phyloP scores from a whole-genome alignment of 2,797 vertebrate species.

The Macropus fuliginosus region DNA sequence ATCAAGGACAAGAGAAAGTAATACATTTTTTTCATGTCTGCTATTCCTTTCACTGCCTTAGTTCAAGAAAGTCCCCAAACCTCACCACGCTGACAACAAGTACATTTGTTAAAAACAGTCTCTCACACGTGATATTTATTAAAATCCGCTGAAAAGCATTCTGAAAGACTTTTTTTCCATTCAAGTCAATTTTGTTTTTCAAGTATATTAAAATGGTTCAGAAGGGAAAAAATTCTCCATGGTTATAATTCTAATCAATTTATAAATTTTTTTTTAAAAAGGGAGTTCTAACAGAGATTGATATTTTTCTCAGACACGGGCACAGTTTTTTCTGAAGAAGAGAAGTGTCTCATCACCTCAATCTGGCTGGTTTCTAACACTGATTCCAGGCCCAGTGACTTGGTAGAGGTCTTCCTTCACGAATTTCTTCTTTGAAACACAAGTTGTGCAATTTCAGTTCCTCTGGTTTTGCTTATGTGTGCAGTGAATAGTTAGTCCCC shows the following conservation, averaged over 20 bases:
- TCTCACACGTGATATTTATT: conserved; percentile 82
- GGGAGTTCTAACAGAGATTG: conserved; percentile 77
- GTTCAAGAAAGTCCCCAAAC: conserved; percentile 79
- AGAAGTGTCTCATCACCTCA: conserved; percentile 69
- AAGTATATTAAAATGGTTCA: conserved; percentile 86
- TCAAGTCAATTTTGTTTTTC: conserved; percentile 85
- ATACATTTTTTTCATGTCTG: conserved; percentile 68
- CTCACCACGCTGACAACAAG: conserved; percentile 79
- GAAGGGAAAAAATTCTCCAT: conserved; percentile 83
- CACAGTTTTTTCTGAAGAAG: conserved; percentile 75
- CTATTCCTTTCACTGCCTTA: conserved; percentile 81
- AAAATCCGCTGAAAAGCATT: conserved; percentile 86
- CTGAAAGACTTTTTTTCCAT: conserved; percentile 81
- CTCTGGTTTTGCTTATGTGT: conserved; percentile 74
- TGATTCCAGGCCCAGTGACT: conserved; percentile 85
- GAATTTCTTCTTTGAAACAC: conserved; percentile 65
- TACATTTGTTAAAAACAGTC: conserved; percentile 80
- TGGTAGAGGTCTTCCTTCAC: conserved; percentile 67
- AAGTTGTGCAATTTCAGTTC: conserved; percentile 66
- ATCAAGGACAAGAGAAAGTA: conserved; percentile 78
- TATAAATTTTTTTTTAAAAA: conserved; percentile 83
- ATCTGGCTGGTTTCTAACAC: conserved; percentile 83
- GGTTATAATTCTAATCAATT: conserved; percentile 83
- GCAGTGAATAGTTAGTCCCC: conserved; percentile 75
- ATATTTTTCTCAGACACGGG: conserved; percentile 78